Base-by-base conservation (phyloP, 2,113 vertebrate genomes). In the Scomber scombrus region DNA sequence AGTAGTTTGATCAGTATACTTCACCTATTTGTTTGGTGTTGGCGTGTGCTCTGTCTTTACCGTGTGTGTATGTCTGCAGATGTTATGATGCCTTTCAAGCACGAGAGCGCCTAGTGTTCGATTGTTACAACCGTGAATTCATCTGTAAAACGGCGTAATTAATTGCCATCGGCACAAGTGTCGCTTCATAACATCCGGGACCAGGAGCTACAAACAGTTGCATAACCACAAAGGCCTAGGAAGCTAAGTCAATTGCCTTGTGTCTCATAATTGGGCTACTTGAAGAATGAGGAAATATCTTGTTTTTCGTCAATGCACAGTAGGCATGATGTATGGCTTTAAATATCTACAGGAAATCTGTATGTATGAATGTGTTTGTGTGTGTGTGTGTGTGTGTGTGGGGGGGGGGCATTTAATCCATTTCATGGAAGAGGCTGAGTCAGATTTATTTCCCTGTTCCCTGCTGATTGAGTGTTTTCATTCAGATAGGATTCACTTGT, bases 91-190 rank as follows among this genome's bases (percentile, higher is more conserved):
- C 51, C 16, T 75, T 70, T 90, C 74, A 73, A 65, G 81, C 80
- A 80, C 71, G 75, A 77, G 51, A 45, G 65, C 18, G 1, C 64
- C 62, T 86, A 61, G 1, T 85, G 67, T 89, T 81, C 73, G 71
- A 78, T 71, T 68, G 73, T 71, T 4, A 55, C 73, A 46, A 80
- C 61, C 7, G 55, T 75, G 67, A 90, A 89, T 87, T 86, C 86
- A 91, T 91, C 82, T 86, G 88, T 92, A 73, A 93, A 92, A 89
- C 81, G 23, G 85, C 46, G 29, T 84, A 84, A 91, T 92, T 87
- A 91, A 87, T 84, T 67, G 71, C 85, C 87, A 58, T 71, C n/a
- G 57, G 75, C 52, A 4, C 64, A 88, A 86, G 72, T 77, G 84
- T 85, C 29, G n/a, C 84, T 88, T 76, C 68, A 78, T 71, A 83